Percentiles rank a stretch among this genome's conserved stretches.
Evolutionary conservation across 2,113 vertebrate species (phyloP).

Genomic region (Alexandromys fortis): DNA sequence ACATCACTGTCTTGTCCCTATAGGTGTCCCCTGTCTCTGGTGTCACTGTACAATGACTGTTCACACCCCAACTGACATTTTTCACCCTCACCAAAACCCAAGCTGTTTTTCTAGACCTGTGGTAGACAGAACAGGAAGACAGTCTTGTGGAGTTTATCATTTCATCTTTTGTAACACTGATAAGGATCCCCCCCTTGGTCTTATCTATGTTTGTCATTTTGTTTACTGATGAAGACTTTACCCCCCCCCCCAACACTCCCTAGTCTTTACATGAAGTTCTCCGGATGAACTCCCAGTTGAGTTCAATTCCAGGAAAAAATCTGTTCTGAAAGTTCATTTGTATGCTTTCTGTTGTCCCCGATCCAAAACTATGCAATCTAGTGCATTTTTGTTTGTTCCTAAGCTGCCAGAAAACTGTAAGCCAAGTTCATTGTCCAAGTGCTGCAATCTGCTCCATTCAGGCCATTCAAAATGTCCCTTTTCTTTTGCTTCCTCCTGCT

Average conservation of each 20-base stretch:
- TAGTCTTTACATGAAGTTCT: slow-evolving; percentile 44
- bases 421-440: slow-evolving; percentile 64
- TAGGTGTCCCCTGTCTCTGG: neutral
- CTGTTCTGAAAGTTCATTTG: slow-evolving; percentile 64
- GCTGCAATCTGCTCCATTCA: slow-evolving; percentile 38
- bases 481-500: neutral
- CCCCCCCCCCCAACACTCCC: neutral
- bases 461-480: slow-evolving; percentile 15
- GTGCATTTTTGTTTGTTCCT: slow-evolving; percentile 70
- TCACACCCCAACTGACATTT: neutral
- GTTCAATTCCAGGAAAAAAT: slow-evolving; percentile 72
- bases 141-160: neutral
- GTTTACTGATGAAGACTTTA: neutral
- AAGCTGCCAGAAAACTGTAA: slow-evolving; percentile 53
- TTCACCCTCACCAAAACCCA: neutral
- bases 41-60: neutral
- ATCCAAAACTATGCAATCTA: slow-evolving; percentile 62
- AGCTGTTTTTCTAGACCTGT: neutral
- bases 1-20: neutral
- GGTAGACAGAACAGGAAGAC: neutral
- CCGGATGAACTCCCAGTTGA: slow-evolving; percentile 62
- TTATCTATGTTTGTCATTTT: neutral
- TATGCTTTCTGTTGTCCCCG: slow-evolving; percentile 65
- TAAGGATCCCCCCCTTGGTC: neutral
- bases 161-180: neutral